These are phyloP conservation scores for Dendronephthya gigantea DNA, from an alignment of 64 coral and sea anemone species.

Conservation along the genomic window DNA sequence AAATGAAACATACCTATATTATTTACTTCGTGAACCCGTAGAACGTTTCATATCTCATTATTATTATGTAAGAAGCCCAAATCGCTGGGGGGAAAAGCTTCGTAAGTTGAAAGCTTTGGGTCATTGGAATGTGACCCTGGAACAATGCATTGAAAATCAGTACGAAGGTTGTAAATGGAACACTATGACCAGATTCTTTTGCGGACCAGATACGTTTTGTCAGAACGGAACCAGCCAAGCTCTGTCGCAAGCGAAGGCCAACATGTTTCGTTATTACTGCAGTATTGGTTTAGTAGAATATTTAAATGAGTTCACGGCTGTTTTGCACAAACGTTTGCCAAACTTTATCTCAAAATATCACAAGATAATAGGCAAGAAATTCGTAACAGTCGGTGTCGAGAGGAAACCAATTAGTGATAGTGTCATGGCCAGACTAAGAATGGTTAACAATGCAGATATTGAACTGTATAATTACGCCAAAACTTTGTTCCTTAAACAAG, in stretches of 20 bases:
- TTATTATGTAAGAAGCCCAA: conserved; percentile 31
- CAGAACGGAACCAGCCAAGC: conserved; percentile 22
- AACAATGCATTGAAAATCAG: conserved; percentile 41
- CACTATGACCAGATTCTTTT: conserved; percentile 59
- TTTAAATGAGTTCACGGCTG: conserved; percentile 20
- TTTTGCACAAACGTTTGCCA: conserved; percentile 45
- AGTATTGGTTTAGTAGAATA: conserved; percentile 45
- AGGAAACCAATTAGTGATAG: conserved; percentile 6
- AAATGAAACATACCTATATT: conserved; percentile 42
- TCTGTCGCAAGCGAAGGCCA: conserved; percentile 26
- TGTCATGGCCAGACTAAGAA: conserved; percentile 19
- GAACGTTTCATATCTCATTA: conserved; percentile 57
- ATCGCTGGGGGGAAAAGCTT: conserved; percentile 26
- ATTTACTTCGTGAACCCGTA: conserved; percentile 47
- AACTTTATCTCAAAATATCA: conserved; percentile 16
- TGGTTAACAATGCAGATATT: conserved; percentile 48
- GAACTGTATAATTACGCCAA: conserved; percentile 48
- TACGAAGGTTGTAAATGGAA: conserved; percentile 49
- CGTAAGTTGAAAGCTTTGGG: conserved; percentile 29
- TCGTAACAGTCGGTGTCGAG: conserved; percentile 13
- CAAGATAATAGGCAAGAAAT: not conserved
- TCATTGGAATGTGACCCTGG: conserved; percentile 46
- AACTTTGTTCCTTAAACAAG: conserved; percentile 41
- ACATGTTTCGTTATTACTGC: conserved; percentile 42
- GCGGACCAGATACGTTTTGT: conserved; percentile 42